Evolutionary conservation across 53 echinoderm and acorn worm genomes (phyloP).

Genomic region (Stichopus horrens): DNA sequence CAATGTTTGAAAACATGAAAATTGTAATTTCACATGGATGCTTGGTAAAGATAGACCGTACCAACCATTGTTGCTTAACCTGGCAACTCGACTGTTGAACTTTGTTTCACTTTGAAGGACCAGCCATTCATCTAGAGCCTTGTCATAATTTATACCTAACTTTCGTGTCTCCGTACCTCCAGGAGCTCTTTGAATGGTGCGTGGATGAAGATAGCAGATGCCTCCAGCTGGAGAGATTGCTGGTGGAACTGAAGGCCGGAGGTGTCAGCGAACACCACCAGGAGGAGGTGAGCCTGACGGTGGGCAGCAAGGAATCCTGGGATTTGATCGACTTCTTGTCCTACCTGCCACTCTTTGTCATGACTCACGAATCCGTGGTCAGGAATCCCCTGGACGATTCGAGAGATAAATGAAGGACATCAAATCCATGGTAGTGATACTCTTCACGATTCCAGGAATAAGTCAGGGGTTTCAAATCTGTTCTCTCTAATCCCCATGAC

Average conservation of each 20-base stretch:
- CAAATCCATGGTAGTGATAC: too few relatives aligned
- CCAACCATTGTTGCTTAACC: too few relatives aligned
- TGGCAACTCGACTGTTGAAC: too few relatives aligned
- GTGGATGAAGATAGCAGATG: slow-evolving; percentile 71
- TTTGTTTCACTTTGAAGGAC: too few relatives aligned
- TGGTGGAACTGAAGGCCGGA: slow-evolving; percentile 88
- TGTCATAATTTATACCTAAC: not conserved
- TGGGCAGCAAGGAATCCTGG: slow-evolving; percentile 75
- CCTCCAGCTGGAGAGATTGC: slow-evolving; percentile 67
- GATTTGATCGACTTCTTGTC: slow-evolving; percentile 91
- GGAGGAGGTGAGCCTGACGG: slow-evolving; percentile 71
- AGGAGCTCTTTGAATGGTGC: slow-evolving; percentile 95
- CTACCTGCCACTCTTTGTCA: slow-evolving; percentile 86
- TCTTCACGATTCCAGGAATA: too few relatives aligned
- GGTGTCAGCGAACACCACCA: slow-evolving; percentile 91
- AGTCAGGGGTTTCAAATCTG: slow-evolving; percentile 81
- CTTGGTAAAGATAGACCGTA: too few relatives aligned
- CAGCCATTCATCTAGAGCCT: not conserved
- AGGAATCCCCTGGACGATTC: slow-evolving; percentile 76
- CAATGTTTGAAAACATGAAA: too few relatives aligned
- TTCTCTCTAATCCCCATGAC: slow-evolving; percentile 77
- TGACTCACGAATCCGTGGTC: slow-evolving; percentile 93
- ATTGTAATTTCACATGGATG: too few relatives aligned
- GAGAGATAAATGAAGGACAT: slow-evolving; percentile 69
- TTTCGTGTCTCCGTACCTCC: not conserved